phyloP scores from a whole-genome alignment of 2,113 vertebrate species.

The Centropus unirufus region DNA sequence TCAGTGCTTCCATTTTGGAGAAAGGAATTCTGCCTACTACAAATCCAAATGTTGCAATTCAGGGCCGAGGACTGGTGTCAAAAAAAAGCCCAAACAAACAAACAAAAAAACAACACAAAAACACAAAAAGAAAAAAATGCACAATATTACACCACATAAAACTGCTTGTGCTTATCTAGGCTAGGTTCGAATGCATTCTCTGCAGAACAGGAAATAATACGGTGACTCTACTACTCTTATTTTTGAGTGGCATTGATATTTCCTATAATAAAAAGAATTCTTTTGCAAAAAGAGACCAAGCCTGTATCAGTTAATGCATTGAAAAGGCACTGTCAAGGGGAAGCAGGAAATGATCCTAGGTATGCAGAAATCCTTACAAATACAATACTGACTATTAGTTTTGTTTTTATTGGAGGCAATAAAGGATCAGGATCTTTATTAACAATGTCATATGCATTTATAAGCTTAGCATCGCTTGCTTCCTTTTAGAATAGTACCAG shows the following conservation, averaged over 20 bases:
- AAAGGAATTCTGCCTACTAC: not conserved
- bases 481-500: not conserved
- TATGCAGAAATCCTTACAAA: not conserved
- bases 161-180: not conserved
- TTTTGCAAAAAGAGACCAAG: not conserved
- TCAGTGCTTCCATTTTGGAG: not conserved
- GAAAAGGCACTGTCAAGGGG: not conserved
- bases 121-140: too few relatives aligned
- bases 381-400: not conserved
- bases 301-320: not conserved
- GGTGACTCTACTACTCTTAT: not conserved
- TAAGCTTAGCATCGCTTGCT: not conserved
- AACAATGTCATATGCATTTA: not conserved
- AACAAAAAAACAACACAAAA: too few relatives aligned
- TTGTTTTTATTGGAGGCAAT: not conserved
- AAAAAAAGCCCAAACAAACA: not conserved
- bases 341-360: not conserved
- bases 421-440: not conserved
- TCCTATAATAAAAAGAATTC: not conserved
- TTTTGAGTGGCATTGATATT: not conserved
- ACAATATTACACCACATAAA: not conserved
- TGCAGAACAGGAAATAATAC: not conserved
- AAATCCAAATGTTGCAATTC: not conserved
- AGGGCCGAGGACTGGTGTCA: not conserved
- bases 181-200: not conserved